Evolutionary conservation across 2,888 invertebrate species (phyloP).

Genomic region (Caenorhabditis panamensis): DNA sequence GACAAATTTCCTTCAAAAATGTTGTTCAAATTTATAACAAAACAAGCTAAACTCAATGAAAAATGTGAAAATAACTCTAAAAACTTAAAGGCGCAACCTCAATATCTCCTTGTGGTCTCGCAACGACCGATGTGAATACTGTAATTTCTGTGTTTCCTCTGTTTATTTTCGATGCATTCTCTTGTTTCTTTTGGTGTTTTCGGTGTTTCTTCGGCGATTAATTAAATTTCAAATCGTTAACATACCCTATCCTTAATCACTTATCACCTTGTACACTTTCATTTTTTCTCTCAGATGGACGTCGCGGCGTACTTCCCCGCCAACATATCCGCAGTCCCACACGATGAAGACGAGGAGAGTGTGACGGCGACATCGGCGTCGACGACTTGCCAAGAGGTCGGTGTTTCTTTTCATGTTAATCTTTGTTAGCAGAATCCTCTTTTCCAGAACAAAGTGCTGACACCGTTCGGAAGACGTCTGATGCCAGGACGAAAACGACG

Average conservation of each 20-base stretch:
- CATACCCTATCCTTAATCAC: conserved; percentile 8
- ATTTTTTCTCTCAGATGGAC: conserved; percentile 51
- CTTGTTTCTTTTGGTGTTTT: not conserved
- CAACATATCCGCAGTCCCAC: conserved; percentile 54
- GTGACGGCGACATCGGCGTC: conserved; percentile 39
- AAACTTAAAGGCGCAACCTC: not conserved
- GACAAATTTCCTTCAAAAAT: no score
- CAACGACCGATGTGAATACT: not conserved
- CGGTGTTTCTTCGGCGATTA: not conserved
- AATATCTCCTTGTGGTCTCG: not conserved
- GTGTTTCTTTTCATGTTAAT: conserved; percentile 13
- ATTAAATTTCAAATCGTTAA: conserved; percentile 11
- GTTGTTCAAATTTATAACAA: not conserved
- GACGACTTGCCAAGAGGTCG: conserved; percentile 31
- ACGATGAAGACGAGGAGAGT: conserved; percentile 37
- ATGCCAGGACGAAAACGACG: conserved; percentile 25
- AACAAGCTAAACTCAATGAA: not conserved
- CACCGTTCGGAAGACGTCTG: not conserved
- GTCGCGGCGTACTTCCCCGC: conserved; percentile 53
- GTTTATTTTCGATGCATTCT: not conserved
- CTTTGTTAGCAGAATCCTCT: no score
- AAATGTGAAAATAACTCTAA: not conserved
- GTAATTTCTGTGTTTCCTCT: not conserved
- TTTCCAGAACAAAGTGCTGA: not conserved
- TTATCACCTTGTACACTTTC: conserved; percentile 50